Evolutionary conservation across 1,140 invertebrate species (phyloP).

Genomic region (Anoplolepis gracilipes): DNA sequence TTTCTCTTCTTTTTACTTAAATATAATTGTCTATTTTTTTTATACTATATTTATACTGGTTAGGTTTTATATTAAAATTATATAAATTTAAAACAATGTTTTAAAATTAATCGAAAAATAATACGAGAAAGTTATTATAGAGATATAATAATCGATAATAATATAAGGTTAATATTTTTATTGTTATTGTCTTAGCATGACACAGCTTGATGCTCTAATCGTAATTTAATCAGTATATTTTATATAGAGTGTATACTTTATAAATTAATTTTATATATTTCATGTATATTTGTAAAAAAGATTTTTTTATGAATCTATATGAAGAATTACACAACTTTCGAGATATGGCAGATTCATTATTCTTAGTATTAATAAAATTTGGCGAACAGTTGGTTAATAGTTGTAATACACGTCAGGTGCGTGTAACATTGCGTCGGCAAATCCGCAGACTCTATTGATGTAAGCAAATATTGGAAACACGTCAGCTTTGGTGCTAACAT

Average conservation of each 20-base stretch:
- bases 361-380: conserved; percentile 1
- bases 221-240: neutral
- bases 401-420: conserved; percentile 17
- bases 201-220: no score
- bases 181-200: neutral
- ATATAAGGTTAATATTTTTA: neutral
- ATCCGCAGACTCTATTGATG: conserved; percentile 67
- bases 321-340: neutral
- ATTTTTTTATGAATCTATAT: neutral
- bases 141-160: conserved; percentile 13
- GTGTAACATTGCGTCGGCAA: conserved; percentile 13
- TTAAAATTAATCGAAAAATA: neutral
- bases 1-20: neutral
- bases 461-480: conserved; percentile 72
- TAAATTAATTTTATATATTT: no score
- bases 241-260: neutral
- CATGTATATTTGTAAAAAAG: no score
- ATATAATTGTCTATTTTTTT: neutral
- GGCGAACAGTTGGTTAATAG: neutral
- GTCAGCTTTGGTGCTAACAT: conserved; percentile 66
- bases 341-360: conserved; percentile 15
- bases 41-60: neutral
- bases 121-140: neutral
- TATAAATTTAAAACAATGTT: conserved; percentile 24
- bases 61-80: neutral